Percentiles rank a stretch among this genome's conserved stretches.
Evolutionary conservation across 2,113 vertebrate species (phyloP).

Genomic region (Lipophrys pholis): DNA sequence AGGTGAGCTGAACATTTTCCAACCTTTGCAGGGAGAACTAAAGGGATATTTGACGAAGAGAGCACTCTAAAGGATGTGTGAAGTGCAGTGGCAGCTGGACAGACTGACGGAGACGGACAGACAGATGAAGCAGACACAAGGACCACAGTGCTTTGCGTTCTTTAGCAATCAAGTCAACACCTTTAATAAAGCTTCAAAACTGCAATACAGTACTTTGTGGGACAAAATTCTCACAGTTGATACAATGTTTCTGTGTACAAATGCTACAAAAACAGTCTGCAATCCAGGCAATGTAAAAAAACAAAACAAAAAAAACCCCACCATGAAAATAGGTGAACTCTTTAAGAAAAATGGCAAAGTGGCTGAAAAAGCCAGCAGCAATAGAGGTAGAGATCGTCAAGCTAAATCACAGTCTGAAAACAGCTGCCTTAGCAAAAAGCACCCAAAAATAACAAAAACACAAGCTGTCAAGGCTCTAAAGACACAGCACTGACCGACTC

Average conservation of each 20-base stretch:
- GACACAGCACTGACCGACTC: constrained; percentile 41
- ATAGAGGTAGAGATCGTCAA: constrained; percentile 77
- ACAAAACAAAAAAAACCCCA: constrained; percentile 40
- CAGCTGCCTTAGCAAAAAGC: constrained; percentile 64
- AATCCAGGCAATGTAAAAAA: constrained; percentile 78
- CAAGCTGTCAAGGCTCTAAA: constrained; percentile 49
- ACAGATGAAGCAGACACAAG: constrained; percentile 97
- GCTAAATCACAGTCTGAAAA: constrained; percentile 77
- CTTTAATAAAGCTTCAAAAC: constrained; percentile 99
- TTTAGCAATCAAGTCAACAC: constrained; percentile 94
- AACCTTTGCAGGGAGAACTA: constrained; percentile 10
- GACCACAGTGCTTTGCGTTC: constrained; percentile 90
- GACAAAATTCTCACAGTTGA: constrained; percentile 87
- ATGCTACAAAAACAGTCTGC: constrained; percentile 82
- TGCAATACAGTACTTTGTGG: constrained; percentile 91
- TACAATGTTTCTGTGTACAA: constrained; percentile 87
- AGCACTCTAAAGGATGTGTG: constrained; percentile 83
- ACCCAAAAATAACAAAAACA: constrained; percentile 26
- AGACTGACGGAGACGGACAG: constrained; percentile 72
- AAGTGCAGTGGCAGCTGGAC: constrained; percentile 82
- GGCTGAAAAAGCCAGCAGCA: constrained; percentile 81
- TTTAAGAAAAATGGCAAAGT: constrained; percentile 83
- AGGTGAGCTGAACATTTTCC: constrained; percentile 10
- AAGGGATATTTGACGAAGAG: constrained; percentile 96
- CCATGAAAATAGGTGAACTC: constrained; percentile 78